Evolutionary conservation across 2,113 vertebrate genomes (phyloP).

Genomic region (Esox niger): DNA sequence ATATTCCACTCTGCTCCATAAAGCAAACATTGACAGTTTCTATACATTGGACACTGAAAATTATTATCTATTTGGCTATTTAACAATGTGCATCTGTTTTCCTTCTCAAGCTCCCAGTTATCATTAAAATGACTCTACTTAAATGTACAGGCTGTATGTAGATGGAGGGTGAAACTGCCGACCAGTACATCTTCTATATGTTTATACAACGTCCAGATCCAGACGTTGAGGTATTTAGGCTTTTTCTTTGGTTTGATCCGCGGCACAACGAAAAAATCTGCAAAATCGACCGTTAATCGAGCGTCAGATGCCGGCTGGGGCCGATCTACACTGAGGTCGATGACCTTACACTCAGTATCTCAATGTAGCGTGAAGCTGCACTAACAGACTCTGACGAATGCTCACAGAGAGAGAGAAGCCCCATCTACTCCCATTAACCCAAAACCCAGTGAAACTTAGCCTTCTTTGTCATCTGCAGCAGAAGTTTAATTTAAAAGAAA

Average conservation of each 20-base stretch:
- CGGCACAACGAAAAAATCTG: conserved; percentile 53
- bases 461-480: conserved; percentile 7
- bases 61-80: conserved; percentile 61
- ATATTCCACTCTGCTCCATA: not conserved
- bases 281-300: conserved; percentile 60
- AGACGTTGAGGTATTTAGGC: conserved; percentile 66
- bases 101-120: conserved; percentile 62
- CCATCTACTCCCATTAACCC: conserved; percentile 3
- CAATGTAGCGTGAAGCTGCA: conserved; percentile 45
- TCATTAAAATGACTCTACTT: conserved; percentile 56
- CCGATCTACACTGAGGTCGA: conserved; percentile 19
- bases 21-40: not conserved
- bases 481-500: conserved; percentile 30
- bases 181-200: conserved; percentile 60
- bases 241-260: conserved; percentile 59
- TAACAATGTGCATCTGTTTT: conserved; percentile 48
- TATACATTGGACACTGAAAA: conserved; percentile 40
- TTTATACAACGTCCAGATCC: conserved; percentile 61
- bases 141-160: conserved; percentile 26
- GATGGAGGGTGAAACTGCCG: conserved; percentile 20
- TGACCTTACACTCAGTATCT: conserved; percentile 34
- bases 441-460: not conserved
- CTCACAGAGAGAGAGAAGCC: not conserved
- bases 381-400: conserved; percentile 16
- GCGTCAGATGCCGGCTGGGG: conserved; percentile 41